Evolutionary conservation across 1,140 invertebrate genomes (phyloP).

Genomic region (Zaprionus taronus): DNA sequence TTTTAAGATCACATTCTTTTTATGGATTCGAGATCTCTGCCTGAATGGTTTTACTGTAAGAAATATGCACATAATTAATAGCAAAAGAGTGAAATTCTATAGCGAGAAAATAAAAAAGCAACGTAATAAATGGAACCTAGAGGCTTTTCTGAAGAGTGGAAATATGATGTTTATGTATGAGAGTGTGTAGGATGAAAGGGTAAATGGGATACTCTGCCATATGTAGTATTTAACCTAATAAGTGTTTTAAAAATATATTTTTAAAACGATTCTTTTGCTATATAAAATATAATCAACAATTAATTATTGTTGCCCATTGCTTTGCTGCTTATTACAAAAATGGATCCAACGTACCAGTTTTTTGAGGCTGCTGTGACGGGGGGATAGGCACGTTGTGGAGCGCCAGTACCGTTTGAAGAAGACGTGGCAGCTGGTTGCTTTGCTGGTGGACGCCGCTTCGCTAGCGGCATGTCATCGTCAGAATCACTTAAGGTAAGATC

Average conservation of each 20-base stretch:
- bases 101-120: slow-evolving; percentile 6
- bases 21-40: neutral
- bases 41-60: neutral
- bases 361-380: slow-evolving; percentile 67
- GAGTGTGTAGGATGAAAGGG: slow-evolving; percentile 10
- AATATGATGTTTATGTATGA: slow-evolving; percentile 2
- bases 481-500: slow-evolving; percentile 84
- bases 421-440: slow-evolving; percentile 68
- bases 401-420: slow-evolving; percentile 74
- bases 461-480: slow-evolving; percentile 84
- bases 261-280: slow-evolving; percentile 49
- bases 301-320: slow-evolving; percentile 39
- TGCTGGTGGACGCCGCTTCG: slow-evolving; percentile 77
- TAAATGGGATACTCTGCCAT: neutral
- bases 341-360: slow-evolving; percentile 83
- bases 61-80: neutral
- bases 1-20: too few species aligned
- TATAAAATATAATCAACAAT: slow-evolving; percentile 36
- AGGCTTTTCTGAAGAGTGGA: neutral
- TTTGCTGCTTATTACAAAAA: slow-evolving; percentile 74
- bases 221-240: slow-evolving; percentile 46
- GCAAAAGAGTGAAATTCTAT: slow-evolving; percentile 2
- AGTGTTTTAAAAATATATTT: slow-evolving; percentile 50
- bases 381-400: slow-evolving; percentile 69
- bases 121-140: slow-evolving; percentile 11